A percentile compares a stretch with the other conserved stretches of the same genome.
Conservation (phyloP, 2,113 vertebrate genomes). For the Channa maculata region DNA sequence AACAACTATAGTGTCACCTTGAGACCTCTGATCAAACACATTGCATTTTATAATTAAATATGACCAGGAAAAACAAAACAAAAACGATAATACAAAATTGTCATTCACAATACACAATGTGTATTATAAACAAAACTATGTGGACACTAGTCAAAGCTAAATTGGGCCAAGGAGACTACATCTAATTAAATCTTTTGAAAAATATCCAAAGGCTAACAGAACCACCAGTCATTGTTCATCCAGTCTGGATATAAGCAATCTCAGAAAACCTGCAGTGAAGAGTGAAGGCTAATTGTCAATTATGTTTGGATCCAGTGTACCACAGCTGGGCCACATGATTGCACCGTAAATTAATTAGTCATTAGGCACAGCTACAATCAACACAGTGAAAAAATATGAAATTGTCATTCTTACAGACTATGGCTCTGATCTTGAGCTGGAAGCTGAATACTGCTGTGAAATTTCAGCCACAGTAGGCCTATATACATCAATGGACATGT, state of each 20-base stretch:
- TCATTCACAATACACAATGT: neutral
- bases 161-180: conserved; percentile 6
- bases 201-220: too few species aligned
- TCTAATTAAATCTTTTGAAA: neutral
- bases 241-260: too few species aligned
- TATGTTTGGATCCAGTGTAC: conserved; percentile 7
- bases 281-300: neutral
- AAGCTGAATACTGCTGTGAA: neutral
- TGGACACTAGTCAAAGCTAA: conserved; percentile 7
- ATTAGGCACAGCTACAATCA: neutral
- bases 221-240: too few species aligned
- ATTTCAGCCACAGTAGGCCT: neutral
- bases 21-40: too few species aligned
- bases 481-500: neutral
- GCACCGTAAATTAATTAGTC: neutral
- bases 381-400: neutral
- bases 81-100: neutral
- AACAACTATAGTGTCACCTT: too few species aligned
- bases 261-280: neutral
- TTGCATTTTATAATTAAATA: too few species aligned
- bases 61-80: too few species aligned
- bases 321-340: neutral
- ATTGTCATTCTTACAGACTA: neutral
- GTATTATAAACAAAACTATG: neutral
- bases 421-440: neutral